Percentiles rank a stretch among this genome's conserved stretches.
These are phyloP conservation scores for Enteromius unitaeniatus DNA, from an alignment of 2,797 vertebrate genomes.

Conservation along the genomic window DNA sequence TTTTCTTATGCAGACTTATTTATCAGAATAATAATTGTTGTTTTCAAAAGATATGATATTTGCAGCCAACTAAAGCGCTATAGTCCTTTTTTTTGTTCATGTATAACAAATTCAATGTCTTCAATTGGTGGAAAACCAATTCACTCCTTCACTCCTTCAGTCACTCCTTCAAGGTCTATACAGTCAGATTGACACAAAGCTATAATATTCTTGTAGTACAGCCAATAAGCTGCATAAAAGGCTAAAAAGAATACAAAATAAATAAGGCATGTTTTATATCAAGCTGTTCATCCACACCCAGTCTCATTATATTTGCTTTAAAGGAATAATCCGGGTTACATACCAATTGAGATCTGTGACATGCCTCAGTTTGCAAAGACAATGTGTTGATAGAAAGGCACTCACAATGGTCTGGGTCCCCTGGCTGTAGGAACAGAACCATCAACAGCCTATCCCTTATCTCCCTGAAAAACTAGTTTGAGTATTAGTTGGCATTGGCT, in stretches of 20 bases:
- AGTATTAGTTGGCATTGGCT: background rate
- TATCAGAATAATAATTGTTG: background rate
- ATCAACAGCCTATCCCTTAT: background rate
- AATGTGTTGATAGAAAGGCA: conserved; percentile 1
- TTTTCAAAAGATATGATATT: background rate
- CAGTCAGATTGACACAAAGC: too few species aligned
- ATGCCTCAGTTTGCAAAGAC: conserved; percentile 20
- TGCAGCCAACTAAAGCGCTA: background rate
- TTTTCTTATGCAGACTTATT: background rate
- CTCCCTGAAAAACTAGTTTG: background rate
- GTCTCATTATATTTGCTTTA: conserved; percentile 9
- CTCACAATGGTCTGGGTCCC: conserved; percentile 12
- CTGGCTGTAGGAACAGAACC: background rate
- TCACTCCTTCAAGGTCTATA: background rate
- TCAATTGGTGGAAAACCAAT: background rate
- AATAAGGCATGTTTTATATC: background rate
- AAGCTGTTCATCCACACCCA: background rate
- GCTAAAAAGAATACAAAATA: background rate
- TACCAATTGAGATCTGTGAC: conserved; percentile 12
- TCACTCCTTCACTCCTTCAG: too few species aligned
- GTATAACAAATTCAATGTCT: background rate
- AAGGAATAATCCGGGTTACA: background rate
- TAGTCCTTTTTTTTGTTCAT: background rate
- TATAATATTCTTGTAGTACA: too few species aligned
- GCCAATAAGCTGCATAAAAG: background rate